Evolutionary conservation across 1,140 invertebrate species (phyloP).

Genomic region (Hylyphantes graminicola): DNA sequence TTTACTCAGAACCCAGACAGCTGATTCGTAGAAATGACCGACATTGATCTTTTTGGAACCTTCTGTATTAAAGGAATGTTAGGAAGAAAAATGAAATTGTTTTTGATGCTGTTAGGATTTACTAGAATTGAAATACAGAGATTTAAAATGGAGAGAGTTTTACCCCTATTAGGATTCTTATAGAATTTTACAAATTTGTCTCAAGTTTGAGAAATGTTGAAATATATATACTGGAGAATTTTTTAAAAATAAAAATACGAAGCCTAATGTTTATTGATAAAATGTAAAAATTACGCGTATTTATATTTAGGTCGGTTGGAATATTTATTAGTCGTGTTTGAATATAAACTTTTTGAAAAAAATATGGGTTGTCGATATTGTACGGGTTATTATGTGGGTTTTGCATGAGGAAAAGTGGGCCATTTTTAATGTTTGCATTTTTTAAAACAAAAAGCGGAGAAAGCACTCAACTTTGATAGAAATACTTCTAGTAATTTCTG

Average conservation of each 20-base stretch:
- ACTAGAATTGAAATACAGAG: too few species aligned
- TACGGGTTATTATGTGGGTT: too few species aligned
- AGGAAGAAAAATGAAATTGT: background rate
- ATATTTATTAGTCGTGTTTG: too few species aligned
- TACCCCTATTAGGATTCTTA: background rate
- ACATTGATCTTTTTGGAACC: background rate
- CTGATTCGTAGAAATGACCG: background rate
- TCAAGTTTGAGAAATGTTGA: background rate
- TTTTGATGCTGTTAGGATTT: too few species aligned
- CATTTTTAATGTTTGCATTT: background rate
- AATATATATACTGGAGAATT: background rate
- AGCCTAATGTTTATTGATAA: background rate
- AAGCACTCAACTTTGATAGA: too few species aligned
- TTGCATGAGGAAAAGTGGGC: background rate
- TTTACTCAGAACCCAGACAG: conserved; percentile 1
- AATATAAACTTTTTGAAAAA: too few species aligned
- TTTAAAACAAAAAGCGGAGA: background rate
- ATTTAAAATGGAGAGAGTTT: too few species aligned
- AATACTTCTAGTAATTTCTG: too few species aligned
- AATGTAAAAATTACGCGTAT: too few species aligned
- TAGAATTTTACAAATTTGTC: background rate
- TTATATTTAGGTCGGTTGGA: too few species aligned
- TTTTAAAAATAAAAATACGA: background rate
- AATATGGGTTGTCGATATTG: too few species aligned
- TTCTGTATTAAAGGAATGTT: background rate